Conservation (phyloP, 2,888 invertebrate genomes). For the Caenorhabditis angaria region DNA sequence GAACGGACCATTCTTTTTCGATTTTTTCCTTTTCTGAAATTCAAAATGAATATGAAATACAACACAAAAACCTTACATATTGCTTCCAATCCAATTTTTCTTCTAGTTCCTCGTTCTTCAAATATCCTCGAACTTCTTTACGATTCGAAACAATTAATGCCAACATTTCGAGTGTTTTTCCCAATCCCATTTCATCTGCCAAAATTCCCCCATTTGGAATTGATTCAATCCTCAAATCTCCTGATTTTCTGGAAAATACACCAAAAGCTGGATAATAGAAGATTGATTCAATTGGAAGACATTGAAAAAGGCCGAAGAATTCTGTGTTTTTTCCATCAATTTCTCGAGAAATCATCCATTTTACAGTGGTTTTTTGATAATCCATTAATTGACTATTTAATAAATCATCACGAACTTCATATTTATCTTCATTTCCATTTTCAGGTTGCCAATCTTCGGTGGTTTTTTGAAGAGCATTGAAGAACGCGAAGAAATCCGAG, state of each 20-base stretch:
- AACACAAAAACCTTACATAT: neutral
- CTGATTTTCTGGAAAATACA: too few relatives aligned
- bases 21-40: too few relatives aligned
- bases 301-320: too few relatives aligned
- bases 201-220: conserved; percentile 76
- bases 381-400: conserved; percentile 61
- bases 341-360: conserved; percentile 74
- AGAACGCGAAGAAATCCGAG: too few relatives aligned
- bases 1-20: too few relatives aligned
- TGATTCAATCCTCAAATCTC: too few relatives aligned
- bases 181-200: conserved; percentile 85
- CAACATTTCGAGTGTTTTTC: conserved; percentile 83
- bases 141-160: conserved; percentile 75
- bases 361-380: conserved; percentile 73
- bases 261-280: neutral
- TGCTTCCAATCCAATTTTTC: neutral
- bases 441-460: neutral
- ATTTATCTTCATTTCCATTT: neutral
- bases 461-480: too few relatives aligned
- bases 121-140: neutral
- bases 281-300: neutral
- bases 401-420: neutral
- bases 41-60: too few relatives aligned
- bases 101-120: neutral
- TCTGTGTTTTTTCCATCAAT: neutral